phyloP scores from a whole-genome alignment of 35 echinoderm and acorn worm genomes.

The Apostichopus parvimensis region DNA sequence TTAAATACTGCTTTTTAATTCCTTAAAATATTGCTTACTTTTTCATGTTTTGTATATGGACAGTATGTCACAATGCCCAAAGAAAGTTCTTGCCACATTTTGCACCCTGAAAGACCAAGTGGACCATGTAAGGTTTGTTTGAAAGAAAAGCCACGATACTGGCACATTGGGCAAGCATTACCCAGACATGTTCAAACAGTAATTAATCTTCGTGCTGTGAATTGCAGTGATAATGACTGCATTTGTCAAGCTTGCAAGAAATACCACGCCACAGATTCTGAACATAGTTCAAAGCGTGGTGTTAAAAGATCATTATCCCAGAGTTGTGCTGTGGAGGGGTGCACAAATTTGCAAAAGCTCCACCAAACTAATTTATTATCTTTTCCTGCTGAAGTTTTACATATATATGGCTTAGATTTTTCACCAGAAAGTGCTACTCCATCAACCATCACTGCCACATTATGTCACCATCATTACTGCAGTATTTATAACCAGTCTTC shows the following conservation, averaged over 20 bases:
- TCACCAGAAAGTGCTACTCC: neutral
- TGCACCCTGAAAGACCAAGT: no score
- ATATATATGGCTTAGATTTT: constrained; percentile 2
- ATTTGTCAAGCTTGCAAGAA: constrained; percentile 30
- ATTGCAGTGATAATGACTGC: constrained; percentile 20
- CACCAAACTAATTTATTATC: neutral
- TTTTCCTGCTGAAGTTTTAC: constrained; percentile 18
- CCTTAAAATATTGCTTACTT: no score
- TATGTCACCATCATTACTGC: constrained; percentile 35
- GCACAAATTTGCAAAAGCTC: neutral
- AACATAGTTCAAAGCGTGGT: neutral
- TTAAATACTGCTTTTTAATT: no score
- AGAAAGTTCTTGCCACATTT: no score
- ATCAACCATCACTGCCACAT: constrained; percentile 13
- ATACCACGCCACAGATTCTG: neutral
- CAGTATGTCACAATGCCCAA: no score
- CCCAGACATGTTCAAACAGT: no score
- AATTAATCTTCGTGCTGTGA: neutral
- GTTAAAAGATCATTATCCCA: neutral
- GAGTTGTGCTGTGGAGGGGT: constrained; percentile 20
- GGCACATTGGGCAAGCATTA: no score
- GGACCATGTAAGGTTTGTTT: no score
- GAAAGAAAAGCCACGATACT: no score
- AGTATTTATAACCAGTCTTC: neutral
- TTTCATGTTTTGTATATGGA: no score